Base-by-base conservation (phyloP, 2,888 invertebrate genomes). In the Hyppa rectilinea region DNA sequence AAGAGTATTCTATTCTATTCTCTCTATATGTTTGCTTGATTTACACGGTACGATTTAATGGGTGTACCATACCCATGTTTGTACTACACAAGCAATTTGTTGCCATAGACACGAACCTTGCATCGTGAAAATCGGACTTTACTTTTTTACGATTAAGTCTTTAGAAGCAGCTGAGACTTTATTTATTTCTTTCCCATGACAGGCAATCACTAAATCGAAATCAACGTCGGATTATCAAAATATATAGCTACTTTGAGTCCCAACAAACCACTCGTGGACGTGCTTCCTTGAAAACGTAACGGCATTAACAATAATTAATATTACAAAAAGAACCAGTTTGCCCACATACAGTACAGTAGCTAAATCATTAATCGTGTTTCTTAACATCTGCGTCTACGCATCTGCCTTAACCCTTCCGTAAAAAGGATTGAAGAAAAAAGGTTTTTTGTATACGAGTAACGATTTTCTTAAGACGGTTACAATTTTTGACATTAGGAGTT, bases 341-440 rank as follows among this genome's bases (percentile, higher is more conserved):
- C 75, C 53, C 61, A 81, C 52, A 78, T 67, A 67, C 67, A 26
- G 59, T 64, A 88, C 89, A 88, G 92, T 90, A 91, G 90, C 88
- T 77, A 85, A 88, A 89, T 92, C 89, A 94, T 93, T 93, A 93
- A 92, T 93, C 90, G 87, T 78, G 80, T 79, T 62, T 47, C 81
- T 70, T 75, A 49, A 75, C 92, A 92, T 92, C 91, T 92, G 92
- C 88, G 83, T 87, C 89, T 89, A 89, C 87, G 84, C 95, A 95
- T 93, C 95, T 95, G 95, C 92, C 87, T 86, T 75, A 80, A 89
- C 90, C 90, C 90, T 88, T 91, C 88, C 81, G 81, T 78, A 87
- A 88, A 89, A 90, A 85, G 75, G 75, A 83, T 89, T 86, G 77
- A 67, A 82, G 69, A 72, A 86, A 86, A 87, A 87, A 79, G 45